These are phyloP conservation scores for Allygus modestus DNA, from an alignment of 2,888 invertebrate genomes.

Conservation along the genomic window DNA sequence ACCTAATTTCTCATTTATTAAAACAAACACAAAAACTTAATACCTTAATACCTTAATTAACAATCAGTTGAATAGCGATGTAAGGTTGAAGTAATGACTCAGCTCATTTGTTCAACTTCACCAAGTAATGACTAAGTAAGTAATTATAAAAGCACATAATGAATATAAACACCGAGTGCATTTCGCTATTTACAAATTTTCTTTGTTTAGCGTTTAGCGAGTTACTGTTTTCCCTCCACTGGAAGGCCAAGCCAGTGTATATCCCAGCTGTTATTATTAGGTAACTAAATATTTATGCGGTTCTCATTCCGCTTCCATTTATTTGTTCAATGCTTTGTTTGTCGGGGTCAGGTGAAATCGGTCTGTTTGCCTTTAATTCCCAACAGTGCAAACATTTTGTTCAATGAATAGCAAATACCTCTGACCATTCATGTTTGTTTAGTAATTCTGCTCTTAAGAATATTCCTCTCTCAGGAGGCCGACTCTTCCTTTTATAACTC, in stretches of 20 bases:
- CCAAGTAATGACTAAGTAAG: no score
- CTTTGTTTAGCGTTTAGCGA: conserved; percentile 14
- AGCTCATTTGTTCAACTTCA: no score
- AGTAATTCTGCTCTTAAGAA: conserved; percentile 16
- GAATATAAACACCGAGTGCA: neutral
- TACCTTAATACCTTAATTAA: no score
- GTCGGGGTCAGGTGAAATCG: conserved; percentile 31
- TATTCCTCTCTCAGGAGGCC: neutral
- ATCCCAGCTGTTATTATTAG: conserved; percentile 26
- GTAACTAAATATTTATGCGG: conserved; percentile 8
- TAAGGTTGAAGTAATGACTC: no score
- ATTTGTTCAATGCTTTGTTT: conserved; percentile 31
- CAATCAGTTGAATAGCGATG: no score
- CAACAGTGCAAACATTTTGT: conserved; percentile 25
- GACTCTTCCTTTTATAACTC: no score
- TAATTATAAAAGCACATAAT: neutral
- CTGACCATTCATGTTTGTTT: conserved; percentile 12
- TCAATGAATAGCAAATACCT: conserved; percentile 26
- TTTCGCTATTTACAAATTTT: neutral
- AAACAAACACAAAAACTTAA: no score
- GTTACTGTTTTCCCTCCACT: conserved; percentile 6
- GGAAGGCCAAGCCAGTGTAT: conserved; percentile 11
- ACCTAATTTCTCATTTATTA: no score
- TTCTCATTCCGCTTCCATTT: conserved; percentile 24
- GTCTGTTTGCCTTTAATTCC: conserved; percentile 29